A percentile compares a stretch with the other conserved stretches of the same genome.
These are phyloP conservation scores for Neodontobutis hainanensis DNA, from an alignment of 2,113 vertebrate genomes.

Conservation along the genomic window DNA sequence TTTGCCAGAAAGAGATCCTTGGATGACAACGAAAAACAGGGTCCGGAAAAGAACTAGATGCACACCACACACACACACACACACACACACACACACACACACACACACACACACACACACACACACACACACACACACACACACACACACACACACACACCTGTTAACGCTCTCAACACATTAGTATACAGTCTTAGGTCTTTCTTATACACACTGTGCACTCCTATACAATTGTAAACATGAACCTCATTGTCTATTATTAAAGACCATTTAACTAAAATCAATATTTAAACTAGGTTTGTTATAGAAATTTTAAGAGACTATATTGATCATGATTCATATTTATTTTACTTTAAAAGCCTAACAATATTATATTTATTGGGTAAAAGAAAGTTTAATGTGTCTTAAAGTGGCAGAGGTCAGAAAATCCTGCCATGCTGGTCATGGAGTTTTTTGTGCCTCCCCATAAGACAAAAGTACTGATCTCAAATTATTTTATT, in stretches of 20 bases:
- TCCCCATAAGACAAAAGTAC: not conserved
- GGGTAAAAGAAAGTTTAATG: not conserved
- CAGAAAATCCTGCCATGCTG: constrained; percentile 38
- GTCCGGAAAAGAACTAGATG: constrained; percentile 27
- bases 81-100: too few species aligned
- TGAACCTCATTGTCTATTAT: constrained; percentile 5
- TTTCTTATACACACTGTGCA: not conserved
- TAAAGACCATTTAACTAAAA: not conserved
- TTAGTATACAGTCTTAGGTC: not conserved
- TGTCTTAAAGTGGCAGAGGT: not conserved
- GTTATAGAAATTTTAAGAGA: not conserved
- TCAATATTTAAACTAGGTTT: not conserved
- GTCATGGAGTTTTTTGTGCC: constrained; percentile 34
- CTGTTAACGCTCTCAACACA: not conserved
- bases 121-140: not conserved
- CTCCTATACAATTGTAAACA: not conserved
- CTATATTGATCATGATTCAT: constrained; percentile 30
- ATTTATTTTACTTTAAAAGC: constrained; percentile 75
- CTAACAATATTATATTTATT: constrained; percentile 28
- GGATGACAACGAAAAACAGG: constrained; percentile 56
- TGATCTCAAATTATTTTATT: constrained; percentile 14
- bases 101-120: not conserved
- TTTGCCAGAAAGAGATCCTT: constrained; percentile 84
- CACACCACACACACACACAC: rapidly evolving
- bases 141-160: not conserved